phyloP scores from a whole-genome alignment of 2,888 invertebrate genomes.

The Sarcophaga rosellei region DNA sequence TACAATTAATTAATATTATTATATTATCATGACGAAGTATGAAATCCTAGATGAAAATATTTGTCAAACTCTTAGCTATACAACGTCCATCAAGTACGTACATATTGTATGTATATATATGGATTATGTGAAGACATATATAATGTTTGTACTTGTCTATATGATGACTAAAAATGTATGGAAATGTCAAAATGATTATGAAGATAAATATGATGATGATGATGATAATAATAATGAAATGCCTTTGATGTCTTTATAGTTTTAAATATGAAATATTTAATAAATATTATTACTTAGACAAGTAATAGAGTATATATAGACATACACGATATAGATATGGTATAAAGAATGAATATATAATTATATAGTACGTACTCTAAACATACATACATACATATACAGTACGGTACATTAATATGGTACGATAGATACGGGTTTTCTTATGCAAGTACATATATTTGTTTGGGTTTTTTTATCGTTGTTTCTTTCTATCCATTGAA shows the following conservation, averaged over 20 bases:
- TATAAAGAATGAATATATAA: not conserved
- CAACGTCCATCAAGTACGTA: not conserved
- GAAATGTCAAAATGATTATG: not conserved
- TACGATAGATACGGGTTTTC: not conserved
- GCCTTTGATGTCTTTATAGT: not conserved
- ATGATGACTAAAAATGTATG: not conserved
- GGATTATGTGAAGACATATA: not conserved
- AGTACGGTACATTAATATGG: not conserved
- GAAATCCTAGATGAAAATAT: too few relatives aligned
- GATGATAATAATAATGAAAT: not conserved
- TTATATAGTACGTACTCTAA: not conserved
- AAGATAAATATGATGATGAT: not conserved
- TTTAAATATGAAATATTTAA: not conserved
- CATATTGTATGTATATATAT: not conserved
- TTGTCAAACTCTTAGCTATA: not conserved
- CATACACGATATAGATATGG: not conserved
- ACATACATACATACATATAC: not conserved
- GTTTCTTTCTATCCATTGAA: too few relatives aligned
- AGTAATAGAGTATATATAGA: not conserved
- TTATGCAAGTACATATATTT: not conserved
- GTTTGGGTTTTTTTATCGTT: not conserved
- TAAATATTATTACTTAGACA: not conserved
- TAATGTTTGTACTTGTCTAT: not conserved
- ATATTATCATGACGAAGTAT: too few relatives aligned
- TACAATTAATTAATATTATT: too few relatives aligned